These are phyloP conservation scores for Trisateles emortualis DNA, from an alignment of 2,888 invertebrate genomes.

Conservation along the genomic window DNA sequence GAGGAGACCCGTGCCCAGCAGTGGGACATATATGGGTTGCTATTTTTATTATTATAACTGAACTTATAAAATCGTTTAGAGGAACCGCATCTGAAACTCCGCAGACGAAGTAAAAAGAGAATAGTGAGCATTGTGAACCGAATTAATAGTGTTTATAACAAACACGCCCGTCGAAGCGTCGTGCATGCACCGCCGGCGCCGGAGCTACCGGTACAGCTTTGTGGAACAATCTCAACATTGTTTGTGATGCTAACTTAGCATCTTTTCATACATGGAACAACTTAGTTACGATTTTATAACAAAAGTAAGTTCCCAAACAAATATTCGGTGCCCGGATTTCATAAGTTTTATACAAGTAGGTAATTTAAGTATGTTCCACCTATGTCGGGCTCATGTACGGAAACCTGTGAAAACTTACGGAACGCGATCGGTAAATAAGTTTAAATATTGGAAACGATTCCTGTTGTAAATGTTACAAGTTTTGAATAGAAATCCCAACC, in stretches of 20 bases:
- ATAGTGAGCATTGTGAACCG: background rate
- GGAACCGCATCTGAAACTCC: background rate
- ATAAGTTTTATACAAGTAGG: constrained; percentile 7
- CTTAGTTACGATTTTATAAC: background rate
- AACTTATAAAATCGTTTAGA: background rate
- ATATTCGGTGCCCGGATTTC: constrained; percentile 8
- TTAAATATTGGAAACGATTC: constrained; percentile 16
- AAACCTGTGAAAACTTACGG: constrained; percentile 10
- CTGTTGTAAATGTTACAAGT: constrained; percentile 7
- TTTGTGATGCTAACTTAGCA: background rate
- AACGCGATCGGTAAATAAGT: constrained; percentile 16
- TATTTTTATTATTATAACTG: too few relatives aligned
- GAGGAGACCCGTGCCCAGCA: too few relatives aligned
- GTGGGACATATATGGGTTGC: too few relatives aligned
- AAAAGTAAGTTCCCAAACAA: constrained; percentile 2
- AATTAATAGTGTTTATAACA: constrained; percentile 11
- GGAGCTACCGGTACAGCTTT: background rate
- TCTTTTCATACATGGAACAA: background rate
- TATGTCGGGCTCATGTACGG: background rate
- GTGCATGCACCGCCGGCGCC: too few relatives aligned
- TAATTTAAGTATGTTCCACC: background rate
- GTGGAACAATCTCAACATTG: constrained; percentile 3
- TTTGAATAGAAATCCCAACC: constrained; percentile 16
- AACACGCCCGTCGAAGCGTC: background rate
- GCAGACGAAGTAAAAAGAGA: background rate